phyloP scores from a whole-genome alignment of 1,140 invertebrate species.

The Halictus rubicundus region DNA sequence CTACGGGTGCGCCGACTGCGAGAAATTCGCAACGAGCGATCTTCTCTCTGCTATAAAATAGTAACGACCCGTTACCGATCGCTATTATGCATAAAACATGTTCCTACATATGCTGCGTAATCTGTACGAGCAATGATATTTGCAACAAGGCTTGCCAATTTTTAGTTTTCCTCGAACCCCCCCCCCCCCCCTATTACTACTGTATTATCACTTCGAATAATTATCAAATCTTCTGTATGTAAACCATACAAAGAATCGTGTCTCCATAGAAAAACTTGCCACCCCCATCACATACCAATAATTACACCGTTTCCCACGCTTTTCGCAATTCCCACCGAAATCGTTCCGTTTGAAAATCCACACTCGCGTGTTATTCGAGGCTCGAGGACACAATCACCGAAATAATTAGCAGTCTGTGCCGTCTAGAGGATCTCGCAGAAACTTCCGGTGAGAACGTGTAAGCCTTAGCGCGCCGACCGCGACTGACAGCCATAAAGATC shows the following conservation, averaged over 20 bases:
- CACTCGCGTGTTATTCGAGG: slow-evolving; percentile 47
- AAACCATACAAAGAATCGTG: neutral
- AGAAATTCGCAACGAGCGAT: neutral
- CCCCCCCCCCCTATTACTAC: neutral
- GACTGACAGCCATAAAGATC: slow-evolving; percentile 73
- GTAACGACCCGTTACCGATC: neutral
- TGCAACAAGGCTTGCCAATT: neutral
- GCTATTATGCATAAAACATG: neutral
- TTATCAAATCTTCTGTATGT: neutral
- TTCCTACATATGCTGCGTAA: neutral
- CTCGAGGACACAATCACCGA: neutral
- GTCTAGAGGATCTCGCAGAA: slow-evolving; percentile 1
- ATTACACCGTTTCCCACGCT: slow-evolving; percentile 14
- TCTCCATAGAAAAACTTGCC: neutral
- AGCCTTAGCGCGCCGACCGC: slow-evolving; percentile 68
- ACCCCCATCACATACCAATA: slow-evolving; percentile 1
- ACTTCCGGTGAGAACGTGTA: slow-evolving; percentile 39
- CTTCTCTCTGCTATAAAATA: neutral
- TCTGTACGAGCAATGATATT: too few relatives aligned
- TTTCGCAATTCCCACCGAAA: slow-evolving; percentile 23
- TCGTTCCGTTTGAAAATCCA: slow-evolving; percentile 30
- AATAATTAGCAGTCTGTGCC: neutral
- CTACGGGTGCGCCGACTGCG: neutral
- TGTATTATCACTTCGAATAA: neutral
- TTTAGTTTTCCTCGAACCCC: too few relatives aligned